Evolutionary conservation across 2,888 invertebrate species (phyloP).

Genomic region (Dicycla oo): DNA sequence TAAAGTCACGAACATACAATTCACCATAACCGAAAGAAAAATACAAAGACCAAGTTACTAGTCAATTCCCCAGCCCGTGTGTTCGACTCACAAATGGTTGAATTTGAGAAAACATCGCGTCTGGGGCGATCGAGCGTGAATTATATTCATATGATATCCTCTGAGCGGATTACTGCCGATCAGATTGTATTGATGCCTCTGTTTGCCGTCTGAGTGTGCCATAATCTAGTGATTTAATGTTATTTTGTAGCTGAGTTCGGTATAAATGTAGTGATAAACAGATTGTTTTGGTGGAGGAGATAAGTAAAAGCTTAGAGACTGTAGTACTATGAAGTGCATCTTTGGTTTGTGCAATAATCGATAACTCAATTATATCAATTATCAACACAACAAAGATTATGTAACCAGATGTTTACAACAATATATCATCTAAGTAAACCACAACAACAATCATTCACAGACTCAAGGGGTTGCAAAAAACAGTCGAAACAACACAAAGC

Average conservation of each 20-base stretch:
- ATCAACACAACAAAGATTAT: neutral
- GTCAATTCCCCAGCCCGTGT: slow-evolving; percentile 38
- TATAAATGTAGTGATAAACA: slow-evolving; percentile 42
- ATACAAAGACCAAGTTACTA: neutral
- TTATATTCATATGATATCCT: slow-evolving; percentile 74
- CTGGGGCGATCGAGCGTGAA: slow-evolving; percentile 72
- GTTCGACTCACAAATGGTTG: slow-evolving; percentile 55
- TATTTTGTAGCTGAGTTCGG: slow-evolving; percentile 43
- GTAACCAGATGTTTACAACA: neutral
- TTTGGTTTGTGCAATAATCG: neutral
- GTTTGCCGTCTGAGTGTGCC: slow-evolving; percentile 58
- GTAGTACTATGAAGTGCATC: neutral
- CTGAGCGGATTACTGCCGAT: slow-evolving; percentile 63
- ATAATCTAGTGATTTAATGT: slow-evolving; percentile 62
- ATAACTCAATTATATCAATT: neutral
- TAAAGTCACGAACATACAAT: neutral
- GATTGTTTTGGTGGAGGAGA: slow-evolving; percentile 13
- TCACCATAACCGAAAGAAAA: neutral
- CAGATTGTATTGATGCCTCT: slow-evolving; percentile 63
- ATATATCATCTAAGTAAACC: slow-evolving; percentile 51
- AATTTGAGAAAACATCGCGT: slow-evolving; percentile 75
- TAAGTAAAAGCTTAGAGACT: slow-evolving; percentile 1
- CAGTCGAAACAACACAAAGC: slow-evolving; percentile 23
- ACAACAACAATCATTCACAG: slow-evolving; percentile 49
- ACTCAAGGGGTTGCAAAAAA: slow-evolving; percentile 56